Percentiles rank a stretch among this genome's conserved stretches.
These are phyloP conservation scores for Acheta domesticus DNA, from an alignment of 2,888 invertebrate species.

Conservation along the genomic window DNA sequence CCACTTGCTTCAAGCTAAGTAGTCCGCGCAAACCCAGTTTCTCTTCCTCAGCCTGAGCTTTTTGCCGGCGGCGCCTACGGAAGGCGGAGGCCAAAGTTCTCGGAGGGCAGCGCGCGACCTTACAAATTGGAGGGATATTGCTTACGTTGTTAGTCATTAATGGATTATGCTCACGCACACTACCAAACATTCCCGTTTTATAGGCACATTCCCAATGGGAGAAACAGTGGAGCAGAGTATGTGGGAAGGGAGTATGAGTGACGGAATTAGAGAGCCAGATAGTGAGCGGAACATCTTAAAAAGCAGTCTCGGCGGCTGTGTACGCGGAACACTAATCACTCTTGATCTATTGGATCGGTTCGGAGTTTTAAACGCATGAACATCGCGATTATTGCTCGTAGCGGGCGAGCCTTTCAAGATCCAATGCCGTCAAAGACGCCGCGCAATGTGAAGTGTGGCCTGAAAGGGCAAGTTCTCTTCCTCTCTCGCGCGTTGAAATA, in stretches of 20 bases:
- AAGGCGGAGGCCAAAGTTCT: not conserved
- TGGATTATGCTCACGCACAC: not conserved
- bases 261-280: no score
- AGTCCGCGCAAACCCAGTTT: no score
- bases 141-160: not conserved
- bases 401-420: no score
- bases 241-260: not conserved
- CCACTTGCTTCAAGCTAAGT: not conserved
- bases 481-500: no score
- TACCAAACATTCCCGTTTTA: no score
- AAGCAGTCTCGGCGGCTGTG: not conserved
- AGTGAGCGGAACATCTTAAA: no score
- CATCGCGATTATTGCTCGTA: no score
- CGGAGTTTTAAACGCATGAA: not conserved
- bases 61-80: not conserved
- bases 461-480: no score
- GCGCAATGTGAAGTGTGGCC: no score
- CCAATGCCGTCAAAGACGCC: no score
- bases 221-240: not conserved
- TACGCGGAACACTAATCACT: not conserved
- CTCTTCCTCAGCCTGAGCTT: not conserved
- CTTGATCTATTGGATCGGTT: not conserved
- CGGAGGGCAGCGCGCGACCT: not conserved
- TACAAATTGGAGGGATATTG: not conserved
- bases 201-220: not conserved